Percentiles rank a stretch among this genome's conserved stretches.
These are phyloP conservation scores for Helobdella robusta DNA, from an alignment of 2,888 invertebrate species.

Conservation along the genomic window DNA sequence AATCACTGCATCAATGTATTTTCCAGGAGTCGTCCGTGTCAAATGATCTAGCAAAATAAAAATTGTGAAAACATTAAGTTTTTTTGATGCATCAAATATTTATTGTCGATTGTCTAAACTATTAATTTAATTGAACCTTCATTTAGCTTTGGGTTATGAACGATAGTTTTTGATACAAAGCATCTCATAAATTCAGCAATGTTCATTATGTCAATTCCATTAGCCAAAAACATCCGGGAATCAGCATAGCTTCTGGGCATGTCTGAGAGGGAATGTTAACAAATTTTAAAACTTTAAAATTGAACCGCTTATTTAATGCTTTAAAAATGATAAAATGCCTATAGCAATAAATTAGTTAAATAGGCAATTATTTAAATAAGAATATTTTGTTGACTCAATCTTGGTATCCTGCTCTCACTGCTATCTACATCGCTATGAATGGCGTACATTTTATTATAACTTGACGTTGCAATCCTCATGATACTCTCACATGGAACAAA, in stretches of 20 bases:
- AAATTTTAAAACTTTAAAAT: background rate
- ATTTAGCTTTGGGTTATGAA: constrained; percentile 1
- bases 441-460: too few species aligned
- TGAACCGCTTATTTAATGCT: too few species aligned
- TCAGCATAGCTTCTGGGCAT: constrained; percentile 25
- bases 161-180: constrained; percentile 24
- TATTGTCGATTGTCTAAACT: background rate
- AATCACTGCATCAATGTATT: constrained; percentile 13
- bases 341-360: too few species aligned
- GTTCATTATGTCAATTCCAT: constrained; percentile 27
- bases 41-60: too few species aligned
- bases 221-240: constrained; percentile 17
- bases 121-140: background rate
- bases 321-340: too few species aligned
- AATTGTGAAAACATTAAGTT: background rate
- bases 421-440: too few species aligned
- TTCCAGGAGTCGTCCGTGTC: constrained; percentile 5
- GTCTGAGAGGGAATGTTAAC: constrained; percentile 14
- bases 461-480: too few species aligned
- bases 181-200: constrained; percentile 27
- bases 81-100: background rate
- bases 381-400: too few species aligned
- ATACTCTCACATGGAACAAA: too few species aligned
- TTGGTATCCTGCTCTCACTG: too few species aligned
- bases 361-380: too few species aligned